Base-by-base conservation (phyloP, 2,888 invertebrate genomes). In the Pteria penguin region DNA sequence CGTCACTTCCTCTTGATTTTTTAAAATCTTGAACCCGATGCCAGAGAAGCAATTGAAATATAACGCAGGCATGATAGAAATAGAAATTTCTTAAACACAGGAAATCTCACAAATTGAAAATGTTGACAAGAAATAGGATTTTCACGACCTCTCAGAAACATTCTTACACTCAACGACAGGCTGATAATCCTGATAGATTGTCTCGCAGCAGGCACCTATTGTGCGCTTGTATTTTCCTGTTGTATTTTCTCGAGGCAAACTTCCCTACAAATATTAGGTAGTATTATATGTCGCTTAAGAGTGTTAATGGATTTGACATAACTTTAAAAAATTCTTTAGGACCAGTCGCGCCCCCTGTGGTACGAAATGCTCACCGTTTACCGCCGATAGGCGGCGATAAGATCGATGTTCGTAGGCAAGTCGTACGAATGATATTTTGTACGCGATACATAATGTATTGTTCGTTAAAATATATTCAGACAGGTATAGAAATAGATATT, bases 241-340 rank as follows among this genome's bases (percentile, higher is more conserved):
- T 75, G 69, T 69, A 36, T 69, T 75, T 75, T 75, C 74, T 69
- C 29, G 33, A 55, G 74, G 74, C 74, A 22, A 69, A 75, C 74
- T 69, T 75, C 69, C 74, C 61, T 58, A 69, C 69, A 75, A 75
- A 69, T 63, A 55, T 61, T 68, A 31, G 54, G 32, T 68, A 31
- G 67, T 54, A 68, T 68, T 68, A 76, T 68, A 32, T 68, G 57
- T 66, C 68, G 27, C 58, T 68, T 68, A 60, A 72, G 36, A 58
- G 72, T 63, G 67, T 72, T 76, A 72, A 76, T 72, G 76, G 68
- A 54, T 76, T 76, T 76, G 76, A 76, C 76, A 76, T 61, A 72
- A 72, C 65, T 65, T 72, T 63, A 36, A 57, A 72, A 55, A 68
- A 31, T 22, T 31, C 4, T 32, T 11, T 54, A 14, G 57, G 33